Evolutionary conservation across 2,113 vertebrate genomes (phyloP).

Genomic region (Melanerpes aurifrons): DNA sequence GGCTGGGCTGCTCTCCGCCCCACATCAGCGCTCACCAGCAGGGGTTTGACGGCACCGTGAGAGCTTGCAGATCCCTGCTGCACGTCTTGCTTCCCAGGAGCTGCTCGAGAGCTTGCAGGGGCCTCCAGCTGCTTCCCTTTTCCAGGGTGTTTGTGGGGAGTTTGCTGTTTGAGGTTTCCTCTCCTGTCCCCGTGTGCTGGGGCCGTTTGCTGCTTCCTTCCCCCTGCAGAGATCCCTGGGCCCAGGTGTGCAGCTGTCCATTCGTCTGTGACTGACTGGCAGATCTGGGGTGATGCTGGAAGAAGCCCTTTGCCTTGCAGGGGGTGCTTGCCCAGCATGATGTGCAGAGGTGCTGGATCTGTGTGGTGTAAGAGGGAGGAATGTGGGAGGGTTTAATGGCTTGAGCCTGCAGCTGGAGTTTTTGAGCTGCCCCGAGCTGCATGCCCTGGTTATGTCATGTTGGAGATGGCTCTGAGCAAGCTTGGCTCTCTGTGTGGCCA

Average conservation of each 20-base stretch:
- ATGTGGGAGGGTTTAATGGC: accelerated
- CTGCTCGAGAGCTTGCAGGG: accelerated
- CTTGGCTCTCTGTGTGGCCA: accelerated
- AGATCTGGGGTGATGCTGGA: not conserved
- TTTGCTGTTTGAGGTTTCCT: conserved; percentile 19
- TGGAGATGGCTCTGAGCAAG: not conserved
- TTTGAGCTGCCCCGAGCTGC: not conserved
- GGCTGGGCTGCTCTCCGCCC: not conserved
- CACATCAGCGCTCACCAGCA: accelerated
- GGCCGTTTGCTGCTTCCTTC: not conserved
- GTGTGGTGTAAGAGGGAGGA: accelerated
- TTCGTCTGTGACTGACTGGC: accelerated
- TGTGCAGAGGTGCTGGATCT: not conserved
- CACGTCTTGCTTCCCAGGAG: accelerated
- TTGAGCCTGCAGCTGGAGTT: not conserved
- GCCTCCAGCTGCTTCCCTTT: conserved; percentile 17
- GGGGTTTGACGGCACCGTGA: accelerated
- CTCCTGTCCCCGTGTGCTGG: not conserved
- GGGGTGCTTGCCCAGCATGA: accelerated
- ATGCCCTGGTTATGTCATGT: accelerated
- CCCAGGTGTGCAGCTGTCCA: not conserved
- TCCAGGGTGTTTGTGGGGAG: accelerated
- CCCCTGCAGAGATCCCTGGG: not conserved
- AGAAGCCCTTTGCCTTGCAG: not conserved
- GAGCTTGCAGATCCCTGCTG: not conserved